Evolutionary conservation across 1,140 invertebrate genomes (phyloP), one percentile per base, ranked within the genome.

Genomic region (Saccostrea echinata): DNA sequence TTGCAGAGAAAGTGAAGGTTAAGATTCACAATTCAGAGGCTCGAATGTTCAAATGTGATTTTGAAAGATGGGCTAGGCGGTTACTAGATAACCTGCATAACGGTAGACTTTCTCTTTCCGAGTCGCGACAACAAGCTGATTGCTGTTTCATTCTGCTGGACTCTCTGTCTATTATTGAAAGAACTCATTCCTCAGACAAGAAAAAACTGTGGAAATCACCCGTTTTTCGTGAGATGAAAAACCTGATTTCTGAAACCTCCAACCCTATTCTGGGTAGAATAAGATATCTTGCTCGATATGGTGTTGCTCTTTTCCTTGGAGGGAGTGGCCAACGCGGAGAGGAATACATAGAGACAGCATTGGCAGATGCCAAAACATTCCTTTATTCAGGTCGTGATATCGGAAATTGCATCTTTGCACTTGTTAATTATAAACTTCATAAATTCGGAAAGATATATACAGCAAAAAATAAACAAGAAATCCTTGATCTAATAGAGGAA

Each of bases 381-480:
- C 12, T 76, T 3, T 24, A 24, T 1, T 33, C 43, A 1, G 86
- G 86, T 30, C 80, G 55, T 27, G 76, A 87, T 24, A 64, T 87
- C 0, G 86, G 86, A 43, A 87, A 82, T 33, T 87, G 86, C n/a
- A 57, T 87, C 12, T 87, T 87, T 55, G 86, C 86, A 11, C 27
- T 87, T 27, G 86, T 87, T 3, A 87, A 87, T 83, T 55, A 57
- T 30, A 82, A 83, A 61, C n/a, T 84, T 27, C 21, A 57, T 21
- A 18, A 12, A 55, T 84, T 53, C 53, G 16, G 30, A 87, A 35
- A 33, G 16, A 13, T 4, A 18, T 1, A 16, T 24, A 51, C 3
- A 27, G 12, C n/a, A n/a, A n/a, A n/a, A n/a, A n/a, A n/a, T 2
- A 87, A 87, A 51, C 3, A 43, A 21, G 30, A 61, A 61, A 87